These are phyloP conservation scores for Aleiodes alternator DNA, from an alignment of 2,888 invertebrate species.

Conservation along the genomic window DNA sequence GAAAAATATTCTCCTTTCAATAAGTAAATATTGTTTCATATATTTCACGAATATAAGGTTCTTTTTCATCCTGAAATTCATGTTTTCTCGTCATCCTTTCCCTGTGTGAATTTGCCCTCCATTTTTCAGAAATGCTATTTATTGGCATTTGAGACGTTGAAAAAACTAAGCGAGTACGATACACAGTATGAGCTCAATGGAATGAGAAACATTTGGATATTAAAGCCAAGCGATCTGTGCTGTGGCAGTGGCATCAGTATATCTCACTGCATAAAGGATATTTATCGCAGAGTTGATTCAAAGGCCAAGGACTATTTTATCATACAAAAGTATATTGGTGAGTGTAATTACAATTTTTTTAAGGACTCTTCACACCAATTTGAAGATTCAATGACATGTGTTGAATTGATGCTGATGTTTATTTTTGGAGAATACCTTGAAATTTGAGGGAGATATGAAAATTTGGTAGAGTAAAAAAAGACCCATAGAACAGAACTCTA, in stretches of 20 bases:
- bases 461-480: too few species aligned
- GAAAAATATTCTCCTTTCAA: constrained; percentile 43
- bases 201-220: constrained; percentile 90
- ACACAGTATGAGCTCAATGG: constrained; percentile 80
- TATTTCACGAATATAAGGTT: too few species aligned
- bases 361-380: too few species aligned
- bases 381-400: too few species aligned
- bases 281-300: constrained; percentile 80
- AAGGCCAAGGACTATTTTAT: constrained; percentile 82
- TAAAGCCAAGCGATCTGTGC: constrained; percentile 90
- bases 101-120: not conserved
- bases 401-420: too few species aligned
- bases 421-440: too few species aligned
- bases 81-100: constrained; percentile 17
- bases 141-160: constrained; percentile 52
- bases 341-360: constrained; percentile 51
- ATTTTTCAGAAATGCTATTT: constrained; percentile 54
- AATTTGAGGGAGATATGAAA: too few species aligned
- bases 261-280: constrained; percentile 84
- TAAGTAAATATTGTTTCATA: constrained; percentile 9
- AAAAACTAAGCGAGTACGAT: constrained; percentile 64
- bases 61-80: too few species aligned
- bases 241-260: constrained; percentile 90
- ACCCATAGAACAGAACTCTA: too few species aligned
- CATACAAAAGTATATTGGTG: constrained; percentile 94